These are phyloP conservation scores for Netelia virgata DNA, from an alignment of 2,888 invertebrate species.

Conservation along the genomic window DNA sequence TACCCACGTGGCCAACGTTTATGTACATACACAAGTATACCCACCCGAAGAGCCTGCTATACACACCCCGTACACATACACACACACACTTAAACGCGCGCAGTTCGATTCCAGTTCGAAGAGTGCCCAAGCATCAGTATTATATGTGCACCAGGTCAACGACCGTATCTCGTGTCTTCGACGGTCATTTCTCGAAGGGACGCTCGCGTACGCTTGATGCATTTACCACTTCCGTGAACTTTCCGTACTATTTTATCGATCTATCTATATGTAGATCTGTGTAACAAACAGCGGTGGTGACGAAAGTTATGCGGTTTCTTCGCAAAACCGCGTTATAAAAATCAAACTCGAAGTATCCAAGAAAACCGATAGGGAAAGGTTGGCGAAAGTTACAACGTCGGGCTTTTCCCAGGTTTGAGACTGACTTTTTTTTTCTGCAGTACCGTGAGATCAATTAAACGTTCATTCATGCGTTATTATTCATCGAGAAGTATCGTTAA, in stretches of 20 bases:
- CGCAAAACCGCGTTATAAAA: background rate
- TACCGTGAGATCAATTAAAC: background rate
- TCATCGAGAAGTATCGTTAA: background rate
- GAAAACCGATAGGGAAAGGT: background rate
- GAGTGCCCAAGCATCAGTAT: slow-evolving; percentile 58
- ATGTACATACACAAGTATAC: slow-evolving; percentile 1
- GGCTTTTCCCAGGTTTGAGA: no score
- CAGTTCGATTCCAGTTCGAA: slow-evolving; percentile 68
- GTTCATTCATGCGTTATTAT: background rate
- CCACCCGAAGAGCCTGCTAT: slow-evolving; percentile 41
- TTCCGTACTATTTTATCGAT: slow-evolving; percentile 42
- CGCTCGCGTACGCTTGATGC: slow-evolving; percentile 12
- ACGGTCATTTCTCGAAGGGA: slow-evolving; percentile 58
- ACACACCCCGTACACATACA: slow-evolving; percentile 9
- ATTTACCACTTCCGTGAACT: slow-evolving; percentile 17
- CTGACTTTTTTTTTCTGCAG: no score
- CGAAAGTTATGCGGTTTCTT: background rate
- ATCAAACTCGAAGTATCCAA: background rate
- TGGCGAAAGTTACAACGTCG: no score
- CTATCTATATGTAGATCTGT: background rate
- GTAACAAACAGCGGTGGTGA: background rate
- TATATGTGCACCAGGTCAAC: slow-evolving; percentile 57
- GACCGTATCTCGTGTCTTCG: slow-evolving; percentile 57
- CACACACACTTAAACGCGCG: slow-evolving; percentile 49
- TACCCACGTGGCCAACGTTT: background rate